Percentiles rank a stretch among this genome's conserved stretches.
Evolutionary conservation across 2,888 invertebrate genomes (phyloP).

Genomic region (Brenthis ino): DNA sequence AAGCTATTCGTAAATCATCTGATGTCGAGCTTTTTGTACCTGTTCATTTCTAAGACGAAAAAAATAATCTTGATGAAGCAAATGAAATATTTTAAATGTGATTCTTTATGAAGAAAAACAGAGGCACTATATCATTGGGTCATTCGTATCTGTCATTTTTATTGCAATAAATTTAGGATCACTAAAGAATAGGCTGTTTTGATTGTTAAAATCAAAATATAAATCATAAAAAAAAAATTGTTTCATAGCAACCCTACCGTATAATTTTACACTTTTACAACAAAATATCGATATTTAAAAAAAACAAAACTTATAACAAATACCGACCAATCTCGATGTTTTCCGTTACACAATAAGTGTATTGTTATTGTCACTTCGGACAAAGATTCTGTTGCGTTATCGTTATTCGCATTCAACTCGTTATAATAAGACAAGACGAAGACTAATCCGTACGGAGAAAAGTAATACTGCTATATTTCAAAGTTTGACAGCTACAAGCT

Average conservation of each 20-base stretch:
- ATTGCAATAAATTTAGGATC: constrained; percentile 60
- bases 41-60: constrained; percentile 15
- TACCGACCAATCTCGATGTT: constrained; percentile 39
- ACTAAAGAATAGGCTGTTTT: constrained; percentile 71
- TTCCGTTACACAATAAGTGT: constrained; percentile 36
- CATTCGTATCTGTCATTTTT: constrained; percentile 60
- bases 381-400: constrained; percentile 52
- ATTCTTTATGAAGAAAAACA: constrained; percentile 16
- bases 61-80: constrained; percentile 28
- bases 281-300: constrained; percentile 68
- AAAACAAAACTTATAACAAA: constrained; percentile 40
- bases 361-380: constrained; percentile 33
- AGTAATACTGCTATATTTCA: constrained; percentile 74
- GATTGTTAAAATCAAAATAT: constrained; percentile 72
- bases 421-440: constrained; percentile 75
- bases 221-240: constrained; percentile 62
- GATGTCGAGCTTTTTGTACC: constrained; percentile 19
- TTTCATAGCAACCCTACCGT: constrained; percentile 53
- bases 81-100: constrained; percentile 17
- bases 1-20: constrained; percentile 13
- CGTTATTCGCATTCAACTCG: constrained; percentile 58
- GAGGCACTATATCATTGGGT: constrained; percentile 24
- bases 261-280: constrained; percentile 72
- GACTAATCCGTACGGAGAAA: constrained; percentile 66
- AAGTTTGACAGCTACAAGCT: constrained; percentile 81